These are phyloP conservation scores for Bathynomus jamesi DNA, from an alignment of 1,140 invertebrate species.

Conservation along the genomic window DNA sequence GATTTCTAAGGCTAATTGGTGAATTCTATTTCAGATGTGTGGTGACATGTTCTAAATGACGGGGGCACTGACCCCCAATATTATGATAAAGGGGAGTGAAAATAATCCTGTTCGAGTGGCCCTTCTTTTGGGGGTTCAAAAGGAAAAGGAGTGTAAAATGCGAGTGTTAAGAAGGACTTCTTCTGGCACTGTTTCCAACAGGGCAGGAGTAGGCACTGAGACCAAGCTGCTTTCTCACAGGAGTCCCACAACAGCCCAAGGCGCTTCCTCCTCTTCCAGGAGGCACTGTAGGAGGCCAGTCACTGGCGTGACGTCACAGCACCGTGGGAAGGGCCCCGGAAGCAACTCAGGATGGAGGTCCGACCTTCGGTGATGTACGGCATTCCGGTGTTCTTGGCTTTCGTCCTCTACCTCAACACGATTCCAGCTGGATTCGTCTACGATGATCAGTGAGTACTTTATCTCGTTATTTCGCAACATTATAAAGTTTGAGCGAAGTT, in stretches of 20 bases:
- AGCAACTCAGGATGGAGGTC: not conserved
- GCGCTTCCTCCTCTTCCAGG: not conserved
- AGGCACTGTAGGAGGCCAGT: not conserved
- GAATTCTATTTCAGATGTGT: too few species aligned
- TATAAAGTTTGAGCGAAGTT: too few species aligned
- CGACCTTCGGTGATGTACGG: not conserved
- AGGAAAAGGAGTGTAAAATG: too few species aligned
- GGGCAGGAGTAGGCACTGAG: not conserved
- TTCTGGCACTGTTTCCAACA: not conserved
- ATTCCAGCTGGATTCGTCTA: conserved; percentile 16
- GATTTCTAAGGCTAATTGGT: too few species aligned
- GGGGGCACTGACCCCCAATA: too few species aligned
- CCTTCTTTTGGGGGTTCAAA: too few species aligned
- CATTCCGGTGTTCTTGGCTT: conserved; percentile 3
- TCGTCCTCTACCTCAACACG: conserved; percentile 12
- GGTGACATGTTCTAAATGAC: too few species aligned
- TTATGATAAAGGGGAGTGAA: too few species aligned
- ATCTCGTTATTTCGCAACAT: too few species aligned
- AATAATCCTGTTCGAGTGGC: too few species aligned
- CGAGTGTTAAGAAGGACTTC: not conserved
- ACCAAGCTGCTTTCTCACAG: not conserved
- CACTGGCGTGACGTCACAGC: not conserved
- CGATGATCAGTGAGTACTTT: conserved; percentile 19
- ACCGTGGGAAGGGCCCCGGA: not conserved
- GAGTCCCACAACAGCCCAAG: not conserved